Percentiles rank a stretch among this genome's conserved stretches.
Conservation (phyloP, 2,888 invertebrate genomes). For the Idaea straminata region DNA sequence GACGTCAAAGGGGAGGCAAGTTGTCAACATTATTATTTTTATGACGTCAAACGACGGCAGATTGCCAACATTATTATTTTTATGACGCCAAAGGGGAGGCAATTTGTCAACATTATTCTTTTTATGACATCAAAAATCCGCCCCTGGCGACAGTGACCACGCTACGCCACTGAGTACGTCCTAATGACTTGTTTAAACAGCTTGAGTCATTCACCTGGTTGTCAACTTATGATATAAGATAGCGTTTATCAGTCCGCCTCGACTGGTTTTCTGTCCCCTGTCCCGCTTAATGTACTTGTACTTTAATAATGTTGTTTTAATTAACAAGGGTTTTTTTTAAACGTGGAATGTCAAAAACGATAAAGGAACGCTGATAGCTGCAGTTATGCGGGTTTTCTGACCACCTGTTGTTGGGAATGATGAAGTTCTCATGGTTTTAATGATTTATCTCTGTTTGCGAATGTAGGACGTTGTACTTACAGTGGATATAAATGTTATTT, state of each 20-base stretch:
- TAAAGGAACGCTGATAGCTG: constrained; percentile 18
- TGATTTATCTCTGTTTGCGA: background rate
- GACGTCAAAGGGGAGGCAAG: too few species aligned
- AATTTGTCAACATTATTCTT: constrained; percentile 1
- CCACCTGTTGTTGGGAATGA: constrained; percentile 18
- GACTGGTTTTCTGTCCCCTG: background rate
- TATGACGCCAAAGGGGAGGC: too few species aligned
- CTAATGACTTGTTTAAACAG: constrained; percentile 54
- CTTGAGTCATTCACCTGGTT: constrained; percentile 61
- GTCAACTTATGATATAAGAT: constrained; percentile 54
- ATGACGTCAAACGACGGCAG: too few species aligned
- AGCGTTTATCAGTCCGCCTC: constrained; percentile 33
- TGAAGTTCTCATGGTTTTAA: background rate
- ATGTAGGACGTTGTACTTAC: background rate
- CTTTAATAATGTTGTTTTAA: constrained; percentile 23
- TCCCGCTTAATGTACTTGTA: constrained; percentile 9
- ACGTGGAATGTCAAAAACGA: constrained; percentile 15
- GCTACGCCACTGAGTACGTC: constrained; percentile 20
- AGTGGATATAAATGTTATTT: background rate
- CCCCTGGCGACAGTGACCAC: too few species aligned
- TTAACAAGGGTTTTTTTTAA: constrained; percentile 25
- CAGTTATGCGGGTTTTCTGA: constrained; percentile 10
- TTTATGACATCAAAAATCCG: too few species aligned
- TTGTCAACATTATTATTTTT: too few species aligned
- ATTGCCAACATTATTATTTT: constrained; percentile 6